phyloP scores from a whole-genome alignment of 2,113 vertebrate genomes.

The Chinchilla lanigera region DNA sequence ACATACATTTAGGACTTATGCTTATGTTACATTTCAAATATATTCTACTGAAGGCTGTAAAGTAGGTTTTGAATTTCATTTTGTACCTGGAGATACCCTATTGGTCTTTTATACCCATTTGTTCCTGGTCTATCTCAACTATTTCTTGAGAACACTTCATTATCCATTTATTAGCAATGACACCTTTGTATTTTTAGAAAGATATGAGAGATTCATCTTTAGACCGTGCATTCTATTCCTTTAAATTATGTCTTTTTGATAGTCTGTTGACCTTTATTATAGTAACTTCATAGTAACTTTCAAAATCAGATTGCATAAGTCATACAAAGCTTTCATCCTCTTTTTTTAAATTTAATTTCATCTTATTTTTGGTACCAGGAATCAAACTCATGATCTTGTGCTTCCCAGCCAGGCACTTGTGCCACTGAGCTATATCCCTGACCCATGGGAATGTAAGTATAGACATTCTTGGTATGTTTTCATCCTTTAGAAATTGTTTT shows the following conservation, averaged over 20 bases:
- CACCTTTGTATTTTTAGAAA: not conserved
- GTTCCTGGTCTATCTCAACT: not conserved
- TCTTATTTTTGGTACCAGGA: no score
- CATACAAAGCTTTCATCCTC: not conserved
- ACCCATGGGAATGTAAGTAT: no score
- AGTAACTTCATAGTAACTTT: not conserved
- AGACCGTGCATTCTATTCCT: not conserved
- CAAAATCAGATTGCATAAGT: slow-evolving; percentile 7
- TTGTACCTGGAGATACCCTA: not conserved
- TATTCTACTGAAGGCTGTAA: not conserved
- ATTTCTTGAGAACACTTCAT: not conserved
- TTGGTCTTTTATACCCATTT: not conserved
- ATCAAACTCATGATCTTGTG: no score
- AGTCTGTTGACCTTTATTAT: not conserved
- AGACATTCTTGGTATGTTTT: no score
- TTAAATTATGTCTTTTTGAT: not conserved
- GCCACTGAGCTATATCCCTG: no score
- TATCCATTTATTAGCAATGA: not conserved
- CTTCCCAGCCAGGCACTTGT: no score
- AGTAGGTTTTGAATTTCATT: not conserved
- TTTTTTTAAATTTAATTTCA: no score
- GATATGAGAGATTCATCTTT: not conserved
- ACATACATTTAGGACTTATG: not conserved
- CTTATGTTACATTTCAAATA: not conserved
- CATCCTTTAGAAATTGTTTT: not conserved